phyloP scores from a whole-genome alignment of 1,140 invertebrate species.

The Sinella curviseta region DNA sequence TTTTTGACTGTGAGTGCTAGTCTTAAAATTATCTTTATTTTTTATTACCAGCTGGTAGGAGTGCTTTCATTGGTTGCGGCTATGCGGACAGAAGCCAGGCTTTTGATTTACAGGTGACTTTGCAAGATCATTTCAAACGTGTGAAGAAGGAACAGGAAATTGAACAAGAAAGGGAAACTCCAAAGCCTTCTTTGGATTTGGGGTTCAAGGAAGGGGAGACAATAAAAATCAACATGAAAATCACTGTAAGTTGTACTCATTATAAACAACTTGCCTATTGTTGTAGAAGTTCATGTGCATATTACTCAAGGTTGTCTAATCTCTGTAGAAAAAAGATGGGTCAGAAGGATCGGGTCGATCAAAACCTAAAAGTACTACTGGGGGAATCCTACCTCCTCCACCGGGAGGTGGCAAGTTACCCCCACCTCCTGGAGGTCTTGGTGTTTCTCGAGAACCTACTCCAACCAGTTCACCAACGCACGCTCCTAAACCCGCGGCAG shows the following conservation, averaged over 20 bases:
- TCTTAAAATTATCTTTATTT: slow-evolving; percentile 29
- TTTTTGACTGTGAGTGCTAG: no score
- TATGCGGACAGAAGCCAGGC: slow-evolving; percentile 97
- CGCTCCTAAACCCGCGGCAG: slow-evolving; percentile 50
- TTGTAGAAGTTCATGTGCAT: neutral
- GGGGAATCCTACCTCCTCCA: slow-evolving; percentile 74
- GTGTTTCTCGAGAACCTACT: slow-evolving; percentile 54
- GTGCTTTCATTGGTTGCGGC: slow-evolving; percentile 95
- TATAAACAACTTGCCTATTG: neutral
- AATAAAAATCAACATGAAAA: slow-evolving; percentile 98
- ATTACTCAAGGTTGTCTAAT: slow-evolving; percentile 18
- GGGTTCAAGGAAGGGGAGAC: slow-evolving; percentile 98
- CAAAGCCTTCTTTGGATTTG: slow-evolving; percentile 85
- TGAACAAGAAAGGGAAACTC: slow-evolving; percentile 73
- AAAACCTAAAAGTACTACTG: slow-evolving; percentile 60
- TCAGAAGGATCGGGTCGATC: slow-evolving; percentile 68
- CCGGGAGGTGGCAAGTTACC: slow-evolving; percentile 70
- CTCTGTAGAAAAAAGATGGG: slow-evolving; percentile 76
- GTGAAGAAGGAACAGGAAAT: slow-evolving; percentile 87
- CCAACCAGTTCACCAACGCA: slow-evolving; percentile 50
- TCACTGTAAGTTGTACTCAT: slow-evolving; percentile 83
- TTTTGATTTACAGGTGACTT: slow-evolving; percentile 97
- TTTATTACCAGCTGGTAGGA: slow-evolving; percentile 66
- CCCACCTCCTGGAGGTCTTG: slow-evolving; percentile 63
- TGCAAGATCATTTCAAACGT: slow-evolving; percentile 99